Evolutionary conservation across 2,888 invertebrate species (phyloP).

Genomic region (Synanthedon myopaeformis): DNA sequence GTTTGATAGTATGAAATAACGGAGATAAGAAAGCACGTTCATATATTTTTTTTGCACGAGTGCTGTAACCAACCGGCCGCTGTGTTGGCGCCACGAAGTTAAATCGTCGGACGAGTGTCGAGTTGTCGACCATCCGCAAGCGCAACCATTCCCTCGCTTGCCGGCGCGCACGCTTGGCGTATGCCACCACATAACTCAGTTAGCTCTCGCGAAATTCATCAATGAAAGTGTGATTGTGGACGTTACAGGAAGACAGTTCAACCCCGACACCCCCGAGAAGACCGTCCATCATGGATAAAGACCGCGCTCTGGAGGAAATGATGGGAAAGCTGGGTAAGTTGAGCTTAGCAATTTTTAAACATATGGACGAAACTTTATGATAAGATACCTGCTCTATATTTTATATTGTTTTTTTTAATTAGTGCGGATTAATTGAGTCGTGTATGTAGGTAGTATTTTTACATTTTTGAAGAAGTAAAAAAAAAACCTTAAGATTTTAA

Average conservation of each 20-base stretch:
- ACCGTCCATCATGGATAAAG: slow-evolving; percentile 67
- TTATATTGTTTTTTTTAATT: no score
- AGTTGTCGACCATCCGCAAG: slow-evolving; percentile 13
- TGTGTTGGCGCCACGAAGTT: slow-evolving; percentile 33
- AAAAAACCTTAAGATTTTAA: no score
- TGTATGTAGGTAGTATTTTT: no score
- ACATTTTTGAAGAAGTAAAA: no score
- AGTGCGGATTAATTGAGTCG: no score
- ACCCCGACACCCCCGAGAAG: background rate
- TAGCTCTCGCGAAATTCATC: slow-evolving; percentile 20
- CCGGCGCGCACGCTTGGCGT: slow-evolving; percentile 54
- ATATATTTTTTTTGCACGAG: slow-evolving; percentile 44
- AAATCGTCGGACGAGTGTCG: slow-evolving; percentile 1
- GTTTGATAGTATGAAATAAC: slow-evolving; percentile 7
- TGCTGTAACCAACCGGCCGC: slow-evolving; percentile 41
- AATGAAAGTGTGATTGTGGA: slow-evolving; percentile 47
- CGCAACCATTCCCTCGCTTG: slow-evolving; percentile 50
- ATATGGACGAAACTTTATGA: background rate
- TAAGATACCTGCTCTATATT: no score
- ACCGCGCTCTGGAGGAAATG: slow-evolving; percentile 73
- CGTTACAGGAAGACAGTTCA: slow-evolving; percentile 24
- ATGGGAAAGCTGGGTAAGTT: slow-evolving; percentile 75
- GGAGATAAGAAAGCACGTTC: slow-evolving; percentile 41
- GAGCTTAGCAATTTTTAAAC: slow-evolving; percentile 1
- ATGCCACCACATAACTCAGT: slow-evolving; percentile 20